Evolutionary conservation across 2,113 vertebrate species (phyloP), one percentile per base, ranked within the genome.

Genomic region (Camelus dromedarius): DNA sequence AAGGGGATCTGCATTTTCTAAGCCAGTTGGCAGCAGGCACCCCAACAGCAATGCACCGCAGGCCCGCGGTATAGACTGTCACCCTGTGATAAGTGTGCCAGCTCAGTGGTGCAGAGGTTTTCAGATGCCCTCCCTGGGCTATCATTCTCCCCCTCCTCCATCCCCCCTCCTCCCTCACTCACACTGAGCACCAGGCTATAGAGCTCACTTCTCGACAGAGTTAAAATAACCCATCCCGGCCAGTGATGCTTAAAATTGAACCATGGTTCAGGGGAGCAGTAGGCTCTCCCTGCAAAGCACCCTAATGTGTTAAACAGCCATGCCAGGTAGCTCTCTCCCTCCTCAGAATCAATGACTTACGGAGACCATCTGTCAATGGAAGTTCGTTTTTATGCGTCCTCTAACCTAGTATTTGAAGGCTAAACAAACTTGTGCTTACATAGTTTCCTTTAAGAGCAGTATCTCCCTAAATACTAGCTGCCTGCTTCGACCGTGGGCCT

Each of bases 181-280:
- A 69, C 46, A 16, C 50, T 69, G 96, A 98, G 94, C 91, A 94
- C 95, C 91, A 38, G 62, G 95, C 97, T 97, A 94, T 90, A 50
- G 93, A 97, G 96, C 95, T 96, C 93, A n/a, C 97, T 98, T 98
- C 97, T 98, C 93, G 46, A 89, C 97, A 72, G 82, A 97, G 98
- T 98, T 96, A 93, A 97, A 98, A 98, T 98, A 98, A 97, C 97
- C 97, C 96, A 97, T 97, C 95, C 97, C 86, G 67, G 97, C 95
- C 98, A 98, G 96, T 5, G 96, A 98, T 98, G 98, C 98, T 98
- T 99, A 98, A 98, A 98, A 98, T 99, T 98, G 98, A 98, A 98
- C 98, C 97, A 81, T 98, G 98, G 97, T 97, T 99, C 97, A 96
- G 88, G 95, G 98, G 95, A 98, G 96, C 98, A 98, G 97, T 96